These are phyloP conservation scores for Drosophila testacea DNA, from an alignment of 2,888 invertebrate genomes.

Conservation along the genomic window DNA sequence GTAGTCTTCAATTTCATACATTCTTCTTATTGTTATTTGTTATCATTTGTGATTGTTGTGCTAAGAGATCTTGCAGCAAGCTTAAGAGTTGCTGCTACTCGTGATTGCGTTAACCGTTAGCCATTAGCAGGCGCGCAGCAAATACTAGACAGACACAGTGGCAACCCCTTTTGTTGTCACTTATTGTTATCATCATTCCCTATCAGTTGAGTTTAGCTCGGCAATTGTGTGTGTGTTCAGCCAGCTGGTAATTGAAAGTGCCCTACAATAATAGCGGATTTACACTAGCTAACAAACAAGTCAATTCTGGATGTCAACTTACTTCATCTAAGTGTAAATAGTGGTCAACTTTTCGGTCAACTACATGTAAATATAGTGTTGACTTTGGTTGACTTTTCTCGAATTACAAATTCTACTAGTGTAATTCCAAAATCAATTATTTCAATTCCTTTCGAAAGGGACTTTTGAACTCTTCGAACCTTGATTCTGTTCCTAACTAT, in stretches of 20 bases:
- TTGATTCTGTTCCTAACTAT: too few relatives aligned
- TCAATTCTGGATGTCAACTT: too few relatives aligned
- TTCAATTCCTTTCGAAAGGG: too few relatives aligned
- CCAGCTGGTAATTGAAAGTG: constrained; percentile 6
- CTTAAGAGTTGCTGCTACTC: constrained; percentile 24
- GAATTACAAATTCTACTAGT: too few relatives aligned
- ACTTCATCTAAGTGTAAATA: too few relatives aligned
- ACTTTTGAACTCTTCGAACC: too few relatives aligned
- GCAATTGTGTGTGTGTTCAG: constrained; percentile 15
- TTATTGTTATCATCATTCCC: constrained; percentile 37
- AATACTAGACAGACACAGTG: neutral
- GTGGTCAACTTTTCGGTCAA: too few relatives aligned
- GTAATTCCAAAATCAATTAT: too few relatives aligned
- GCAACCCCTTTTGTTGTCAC: constrained; percentile 12
- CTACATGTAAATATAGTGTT: too few relatives aligned
- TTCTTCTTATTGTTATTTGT: constrained; percentile 9
- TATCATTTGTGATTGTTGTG: constrained; percentile 40
- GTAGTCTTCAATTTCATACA: neutral
- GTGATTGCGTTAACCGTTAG: constrained; percentile 60
- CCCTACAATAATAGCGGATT: constrained; percentile 19
- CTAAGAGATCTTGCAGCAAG: constrained; percentile 47
- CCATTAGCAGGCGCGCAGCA: constrained; percentile 56
- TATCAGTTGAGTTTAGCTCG: constrained; percentile 32
- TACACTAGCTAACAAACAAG: too few relatives aligned
- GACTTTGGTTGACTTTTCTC: too few relatives aligned